These are phyloP conservation scores for Drosophila falleni DNA, from an alignment of 2,888 invertebrate species.

Conservation along the genomic window DNA sequence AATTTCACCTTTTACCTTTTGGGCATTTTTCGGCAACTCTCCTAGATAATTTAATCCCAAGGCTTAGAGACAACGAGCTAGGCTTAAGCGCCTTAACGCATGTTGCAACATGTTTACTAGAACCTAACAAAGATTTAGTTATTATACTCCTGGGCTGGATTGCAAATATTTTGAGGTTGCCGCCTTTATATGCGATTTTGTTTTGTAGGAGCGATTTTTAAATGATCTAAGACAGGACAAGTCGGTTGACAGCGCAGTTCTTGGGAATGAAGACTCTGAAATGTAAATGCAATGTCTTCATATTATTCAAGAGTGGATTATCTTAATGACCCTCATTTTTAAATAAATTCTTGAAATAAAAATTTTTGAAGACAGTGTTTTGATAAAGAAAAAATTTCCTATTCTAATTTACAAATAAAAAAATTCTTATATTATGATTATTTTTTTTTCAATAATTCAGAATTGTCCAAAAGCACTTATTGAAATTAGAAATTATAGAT, in stretches of 20 bases:
- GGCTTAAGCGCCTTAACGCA: conserved; percentile 61
- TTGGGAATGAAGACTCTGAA: neutral
- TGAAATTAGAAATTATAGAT: no score
- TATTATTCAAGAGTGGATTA: neutral
- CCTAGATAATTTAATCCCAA: conserved; percentile 71
- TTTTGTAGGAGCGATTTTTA: conserved; percentile 27
- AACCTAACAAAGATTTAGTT: conserved; percentile 46
- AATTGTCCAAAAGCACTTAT: no score
- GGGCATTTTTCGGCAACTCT: conserved; percentile 41
- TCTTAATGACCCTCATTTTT: neutral
- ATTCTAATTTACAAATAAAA: neutral
- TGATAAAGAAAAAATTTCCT: neutral
- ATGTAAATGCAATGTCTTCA: neutral
- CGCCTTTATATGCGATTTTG: conserved; percentile 42
- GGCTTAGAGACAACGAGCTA: conserved; percentile 59
- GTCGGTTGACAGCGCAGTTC: conserved; percentile 9
- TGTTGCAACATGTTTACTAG: conserved; percentile 67
- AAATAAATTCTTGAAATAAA: neutral
- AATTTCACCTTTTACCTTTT: conserved; percentile 50
- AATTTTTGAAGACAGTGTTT: neutral
- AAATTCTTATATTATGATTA: neutral
- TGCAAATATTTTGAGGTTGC: conserved; percentile 65
- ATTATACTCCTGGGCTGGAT: conserved; percentile 33
- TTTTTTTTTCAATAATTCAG: no score
- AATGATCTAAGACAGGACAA: conserved; percentile 48